Conservation (phyloP, 2,888 invertebrate genomes). For the Digitonthophagus gazella region DNA sequence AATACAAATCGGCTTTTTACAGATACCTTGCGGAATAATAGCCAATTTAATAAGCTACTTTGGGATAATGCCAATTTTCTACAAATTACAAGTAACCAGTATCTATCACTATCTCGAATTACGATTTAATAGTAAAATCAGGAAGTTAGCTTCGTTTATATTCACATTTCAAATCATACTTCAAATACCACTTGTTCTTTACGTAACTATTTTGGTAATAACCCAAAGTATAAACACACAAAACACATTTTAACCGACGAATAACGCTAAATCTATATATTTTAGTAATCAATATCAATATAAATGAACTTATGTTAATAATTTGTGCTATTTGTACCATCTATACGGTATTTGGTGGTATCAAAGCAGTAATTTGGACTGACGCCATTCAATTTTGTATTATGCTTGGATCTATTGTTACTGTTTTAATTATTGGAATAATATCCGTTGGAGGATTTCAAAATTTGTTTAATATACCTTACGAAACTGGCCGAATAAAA, state of each 20-base stretch:
- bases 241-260: background rate
- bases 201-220: constrained; percentile 67
- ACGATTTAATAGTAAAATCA: constrained; percentile 60
- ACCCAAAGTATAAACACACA: constrained; percentile 48
- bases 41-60: constrained; percentile 42
- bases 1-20: constrained; percentile 55
- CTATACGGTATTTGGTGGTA: constrained; percentile 70
- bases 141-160: constrained; percentile 60
- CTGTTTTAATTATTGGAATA: constrained; percentile 59
- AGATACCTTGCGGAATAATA: constrained; percentile 50
- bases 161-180: constrained; percentile 60
- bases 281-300: constrained; percentile 51
- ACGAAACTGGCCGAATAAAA: background rate
- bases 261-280: too few species aligned
- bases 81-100: constrained; percentile 66
- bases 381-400: constrained; percentile 62
- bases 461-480: background rate
- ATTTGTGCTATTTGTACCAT: constrained; percentile 72
- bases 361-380: constrained; percentile 67
- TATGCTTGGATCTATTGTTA: constrained; percentile 55
- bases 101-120: constrained; percentile 67
- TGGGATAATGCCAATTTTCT: constrained; percentile 64
- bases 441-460: constrained; percentile 9
- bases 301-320: constrained; percentile 65
- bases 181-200: constrained; percentile 64